Conservation (phyloP, 2,113 vertebrate species). For the Myocastor coypus region DNA sequence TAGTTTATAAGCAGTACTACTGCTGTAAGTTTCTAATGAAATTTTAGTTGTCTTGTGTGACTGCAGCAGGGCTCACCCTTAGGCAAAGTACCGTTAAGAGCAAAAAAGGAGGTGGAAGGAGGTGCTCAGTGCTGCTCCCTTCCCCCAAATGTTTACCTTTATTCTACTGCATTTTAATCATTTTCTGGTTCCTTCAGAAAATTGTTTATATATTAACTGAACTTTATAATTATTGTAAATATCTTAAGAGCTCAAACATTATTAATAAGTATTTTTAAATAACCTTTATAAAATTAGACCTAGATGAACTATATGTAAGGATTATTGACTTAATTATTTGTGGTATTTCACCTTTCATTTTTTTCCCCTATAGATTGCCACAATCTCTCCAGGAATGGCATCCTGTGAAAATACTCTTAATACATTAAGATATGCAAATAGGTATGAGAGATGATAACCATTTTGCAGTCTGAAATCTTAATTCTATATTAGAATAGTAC, state of each 20-base stretch:
- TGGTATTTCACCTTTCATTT: constrained; percentile 49
- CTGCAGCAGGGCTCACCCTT: background rate
- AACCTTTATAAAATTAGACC: constrained; percentile 4
- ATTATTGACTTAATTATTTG: constrained; percentile 44
- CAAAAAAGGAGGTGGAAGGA: background rate
- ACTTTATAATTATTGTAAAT: constrained; percentile 40
- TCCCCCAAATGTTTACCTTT: background rate
- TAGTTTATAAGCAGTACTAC: constrained; percentile 9
- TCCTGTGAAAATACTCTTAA: constrained; percentile 99
- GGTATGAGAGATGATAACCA: constrained; percentile 86
- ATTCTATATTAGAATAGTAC: background rate
- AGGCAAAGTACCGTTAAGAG: background rate
- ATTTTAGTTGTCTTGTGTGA: constrained; percentile 19
- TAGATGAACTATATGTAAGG: background rate
- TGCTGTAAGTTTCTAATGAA: background rate
- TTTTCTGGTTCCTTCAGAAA: constrained; percentile 42
- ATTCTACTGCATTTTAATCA: constrained; percentile 34
- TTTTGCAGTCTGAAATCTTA: constrained; percentile 45
- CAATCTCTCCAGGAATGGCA: constrained; percentile 98
- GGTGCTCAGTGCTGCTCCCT: background rate
- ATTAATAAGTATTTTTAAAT: constrained; percentile 55
- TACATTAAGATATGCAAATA: constrained; percentile 98
- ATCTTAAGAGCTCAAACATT: constrained; percentile 48
- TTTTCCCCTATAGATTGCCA: constrained; percentile 92
- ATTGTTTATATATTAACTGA: constrained; percentile 37